phyloP scores from a whole-genome alignment of 1,140 invertebrate genomes.

The Drosophila jambulina region DNA sequence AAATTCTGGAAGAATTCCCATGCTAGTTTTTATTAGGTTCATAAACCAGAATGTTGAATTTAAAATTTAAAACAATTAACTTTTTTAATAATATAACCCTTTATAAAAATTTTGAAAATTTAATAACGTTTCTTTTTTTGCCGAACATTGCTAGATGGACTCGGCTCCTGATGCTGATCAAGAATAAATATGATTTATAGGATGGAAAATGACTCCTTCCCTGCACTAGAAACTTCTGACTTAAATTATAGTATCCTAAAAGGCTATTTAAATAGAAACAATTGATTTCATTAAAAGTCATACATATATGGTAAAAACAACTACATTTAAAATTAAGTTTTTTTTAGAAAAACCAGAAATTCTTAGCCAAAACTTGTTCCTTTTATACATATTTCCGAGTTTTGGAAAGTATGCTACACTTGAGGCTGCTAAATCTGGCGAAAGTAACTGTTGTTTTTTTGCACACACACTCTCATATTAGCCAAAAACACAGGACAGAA shows the following conservation, averaged over 20 bases:
- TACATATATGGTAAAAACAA: too few species aligned
- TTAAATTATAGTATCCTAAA: not conserved
- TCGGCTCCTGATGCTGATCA: not conserved
- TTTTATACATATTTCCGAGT: not conserved
- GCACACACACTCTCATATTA: not conserved
- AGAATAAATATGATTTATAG: not conserved
- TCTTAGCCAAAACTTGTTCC: not conserved
- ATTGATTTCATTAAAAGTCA: too few species aligned
- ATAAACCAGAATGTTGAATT: too few species aligned
- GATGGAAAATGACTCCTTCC: not conserved
- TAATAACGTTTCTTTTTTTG: too few species aligned
- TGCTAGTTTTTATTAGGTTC: too few species aligned
- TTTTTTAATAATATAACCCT: too few species aligned
- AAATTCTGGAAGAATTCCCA: too few species aligned
- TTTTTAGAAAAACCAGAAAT: not conserved
- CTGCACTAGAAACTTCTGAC: not conserved
- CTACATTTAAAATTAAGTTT: not conserved
- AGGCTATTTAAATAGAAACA: too few species aligned
- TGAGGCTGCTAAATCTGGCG: not conserved
- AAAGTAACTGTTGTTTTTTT: not conserved
- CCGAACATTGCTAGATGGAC: too few species aligned
- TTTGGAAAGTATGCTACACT: constrained; percentile 38
- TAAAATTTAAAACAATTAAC: too few species aligned
- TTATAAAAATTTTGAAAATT: not conserved
- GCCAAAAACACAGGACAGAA: constrained; percentile 17